These are phyloP conservation scores for Mormyrops attenuatus DNA, from an alignment of 2,797 vertebrate genomes.

Conservation along the genomic window DNA sequence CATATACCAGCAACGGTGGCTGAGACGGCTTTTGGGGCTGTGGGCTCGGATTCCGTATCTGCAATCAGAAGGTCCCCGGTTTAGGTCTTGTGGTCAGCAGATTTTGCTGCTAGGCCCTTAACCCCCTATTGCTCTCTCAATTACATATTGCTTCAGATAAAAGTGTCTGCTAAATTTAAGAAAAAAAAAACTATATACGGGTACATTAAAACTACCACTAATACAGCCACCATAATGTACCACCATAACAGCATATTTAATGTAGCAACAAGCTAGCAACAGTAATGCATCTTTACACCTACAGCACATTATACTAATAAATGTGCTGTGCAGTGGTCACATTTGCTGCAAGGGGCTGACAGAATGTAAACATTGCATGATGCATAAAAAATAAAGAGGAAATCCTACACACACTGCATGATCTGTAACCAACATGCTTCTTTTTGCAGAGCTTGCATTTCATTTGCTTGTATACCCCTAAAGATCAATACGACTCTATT, in stretches of 20 bases:
- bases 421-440: background rate
- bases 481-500: constrained; percentile 2
- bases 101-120: background rate
- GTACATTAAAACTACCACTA: background rate
- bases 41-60: background rate
- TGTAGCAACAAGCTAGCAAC: background rate
- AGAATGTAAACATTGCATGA: background rate
- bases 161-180: background rate
- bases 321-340: background rate
- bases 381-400: background rate
- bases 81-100: background rate
- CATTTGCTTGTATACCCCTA: background rate
- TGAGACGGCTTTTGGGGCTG: background rate
- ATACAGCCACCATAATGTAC: background rate
- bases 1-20: background rate
- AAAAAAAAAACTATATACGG: background rate
- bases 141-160: background rate
- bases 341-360: background rate
- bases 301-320: background rate
- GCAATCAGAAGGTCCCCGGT: background rate
- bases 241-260: background rate
- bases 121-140: background rate
- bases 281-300: background rate
- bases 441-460: background rate
- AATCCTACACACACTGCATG: background rate